These are phyloP conservation scores for Triplophysa bombifrons DNA, from an alignment of 2,797 vertebrate species.

Conservation along the genomic window DNA sequence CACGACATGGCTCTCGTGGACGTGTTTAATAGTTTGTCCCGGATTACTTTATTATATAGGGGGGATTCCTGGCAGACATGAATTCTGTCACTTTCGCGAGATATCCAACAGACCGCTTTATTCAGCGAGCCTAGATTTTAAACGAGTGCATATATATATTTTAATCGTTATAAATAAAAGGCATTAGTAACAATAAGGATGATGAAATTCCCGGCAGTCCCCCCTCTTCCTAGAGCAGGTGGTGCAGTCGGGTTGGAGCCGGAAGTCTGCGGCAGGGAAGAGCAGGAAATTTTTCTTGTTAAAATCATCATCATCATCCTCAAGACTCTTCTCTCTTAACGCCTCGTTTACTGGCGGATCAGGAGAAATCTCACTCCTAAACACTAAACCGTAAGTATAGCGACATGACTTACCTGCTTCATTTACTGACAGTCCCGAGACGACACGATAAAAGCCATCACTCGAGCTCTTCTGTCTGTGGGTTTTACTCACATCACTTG, in stretches of 20 bases:
- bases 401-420: background rate
- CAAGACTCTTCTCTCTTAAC: too few species aligned
- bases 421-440: background rate
- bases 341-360: too few species aligned
- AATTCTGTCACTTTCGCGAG: too few species aligned
- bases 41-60: too few species aligned
- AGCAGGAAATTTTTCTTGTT: background rate
- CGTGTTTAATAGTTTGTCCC: too few species aligned
- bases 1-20: too few species aligned
- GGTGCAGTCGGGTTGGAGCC: slow-evolving; percentile 28
- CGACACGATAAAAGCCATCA: background rate
- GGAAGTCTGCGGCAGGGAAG: slow-evolving; percentile 30
- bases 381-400: background rate
- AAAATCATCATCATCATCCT: background rate
- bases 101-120: too few species aligned
- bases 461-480: background rate
- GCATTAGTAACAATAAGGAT: background rate
- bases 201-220: background rate
- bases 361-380: background rate
- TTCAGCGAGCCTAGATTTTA: too few species aligned
- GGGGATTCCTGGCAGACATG: too few species aligned
- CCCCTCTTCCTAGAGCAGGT: slow-evolving; percentile 26
- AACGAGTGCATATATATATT: too few species aligned
- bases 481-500: background rate
- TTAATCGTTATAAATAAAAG: too few species aligned